These are phyloP conservation scores for Sminthurinus aureus DNA, from an alignment of 2,888 invertebrate species.

Conservation along the genomic window DNA sequence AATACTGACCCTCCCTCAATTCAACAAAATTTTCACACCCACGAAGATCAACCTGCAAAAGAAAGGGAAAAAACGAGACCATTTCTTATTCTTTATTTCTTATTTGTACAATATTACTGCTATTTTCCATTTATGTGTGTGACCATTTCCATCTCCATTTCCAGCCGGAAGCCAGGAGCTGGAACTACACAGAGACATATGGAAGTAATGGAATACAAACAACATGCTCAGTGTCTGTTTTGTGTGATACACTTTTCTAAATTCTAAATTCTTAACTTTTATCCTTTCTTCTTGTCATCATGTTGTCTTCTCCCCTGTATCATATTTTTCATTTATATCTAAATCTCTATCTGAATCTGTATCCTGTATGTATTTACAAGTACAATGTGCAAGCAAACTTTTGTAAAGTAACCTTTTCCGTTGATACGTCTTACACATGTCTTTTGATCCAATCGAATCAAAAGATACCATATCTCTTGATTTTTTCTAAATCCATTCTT, in stretches of 20 bases:
- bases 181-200: not conserved
- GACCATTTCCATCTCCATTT: constrained; percentile 19
- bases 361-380: not conserved
- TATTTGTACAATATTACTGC: not conserved
- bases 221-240: not conserved
- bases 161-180: constrained; percentile 30
- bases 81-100: not conserved
- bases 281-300: constrained; percentile 2
- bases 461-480: no score
- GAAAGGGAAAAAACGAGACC: constrained; percentile 3
- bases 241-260: constrained; percentile 1
- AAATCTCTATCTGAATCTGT: no score
- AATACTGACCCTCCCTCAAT: constrained; percentile 37
- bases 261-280: not conserved
- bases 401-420: not conserved
- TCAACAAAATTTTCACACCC: constrained; percentile 24
- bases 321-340: constrained; percentile 7
- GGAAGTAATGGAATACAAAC: not conserved
- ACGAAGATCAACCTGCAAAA: constrained; percentile 29
- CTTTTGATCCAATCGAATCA: not conserved
- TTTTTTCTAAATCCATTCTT: not conserved
- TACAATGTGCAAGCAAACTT: not conserved
- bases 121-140: not conserved
- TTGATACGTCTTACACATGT: not conserved
- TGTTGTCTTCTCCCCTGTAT: not conserved